Evolutionary conservation across 2,113 vertebrate species (phyloP).

Genomic region (Macroglossus sobrinus): DNA sequence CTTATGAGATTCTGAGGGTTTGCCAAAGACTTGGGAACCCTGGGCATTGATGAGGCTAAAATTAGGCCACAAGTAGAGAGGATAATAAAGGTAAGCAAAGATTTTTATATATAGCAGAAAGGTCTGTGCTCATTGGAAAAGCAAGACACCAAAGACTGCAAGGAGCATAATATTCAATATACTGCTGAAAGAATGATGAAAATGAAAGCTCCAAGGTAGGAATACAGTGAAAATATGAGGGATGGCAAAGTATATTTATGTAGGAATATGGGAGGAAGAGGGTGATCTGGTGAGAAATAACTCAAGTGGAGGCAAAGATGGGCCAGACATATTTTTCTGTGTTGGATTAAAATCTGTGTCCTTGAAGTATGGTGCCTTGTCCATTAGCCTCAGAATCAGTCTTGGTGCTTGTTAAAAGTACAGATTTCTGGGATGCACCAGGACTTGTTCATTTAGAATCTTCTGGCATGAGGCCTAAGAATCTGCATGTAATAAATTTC

Average conservation of each 20-base stretch:
- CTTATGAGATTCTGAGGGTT: background rate
- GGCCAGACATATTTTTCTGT: background rate
- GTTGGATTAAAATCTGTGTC: background rate
- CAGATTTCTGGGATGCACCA: background rate
- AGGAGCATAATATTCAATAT: background rate
- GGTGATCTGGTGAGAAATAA: background rate
- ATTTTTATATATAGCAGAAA: background rate
- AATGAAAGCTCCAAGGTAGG: background rate
- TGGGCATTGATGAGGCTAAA: background rate
- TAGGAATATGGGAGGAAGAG: no score
- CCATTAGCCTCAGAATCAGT: background rate
- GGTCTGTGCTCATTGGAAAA: background rate
- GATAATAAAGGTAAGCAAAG: background rate
- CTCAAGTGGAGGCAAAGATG: no score
- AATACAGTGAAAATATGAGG: background rate
- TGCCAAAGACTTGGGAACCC: background rate
- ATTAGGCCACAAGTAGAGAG: background rate
- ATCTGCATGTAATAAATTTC: background rate
- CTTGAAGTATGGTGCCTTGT: background rate
- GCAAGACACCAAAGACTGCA: background rate
- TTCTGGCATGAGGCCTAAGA: background rate
- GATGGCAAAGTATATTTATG: fast-evolving
- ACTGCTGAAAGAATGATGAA: background rate
- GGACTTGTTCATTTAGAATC: background rate
- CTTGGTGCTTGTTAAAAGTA: background rate